Evolutionary conservation across 2,888 invertebrate genomes (phyloP), one percentile per base, ranked within the genome.

Genomic region (Calliphora vomitoria): DNA sequence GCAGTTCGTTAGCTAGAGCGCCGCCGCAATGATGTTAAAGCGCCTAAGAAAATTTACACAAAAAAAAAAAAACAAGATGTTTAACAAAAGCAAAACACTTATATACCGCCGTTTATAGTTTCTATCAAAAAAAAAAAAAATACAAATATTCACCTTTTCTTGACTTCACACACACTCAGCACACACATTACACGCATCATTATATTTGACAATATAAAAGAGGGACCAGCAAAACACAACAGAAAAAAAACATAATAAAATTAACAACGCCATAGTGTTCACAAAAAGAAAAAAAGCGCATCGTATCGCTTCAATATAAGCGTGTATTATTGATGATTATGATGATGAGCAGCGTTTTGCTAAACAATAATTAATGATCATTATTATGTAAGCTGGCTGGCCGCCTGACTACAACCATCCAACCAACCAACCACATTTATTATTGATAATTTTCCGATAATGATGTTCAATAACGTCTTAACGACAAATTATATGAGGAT

Each of bases 161-260:
- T 76, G 31, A 66, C 66, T 71, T 60, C 47, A 68, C 41, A 41
- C 41, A 58, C 55, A 60, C 50, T 13, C 50, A 55, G 25, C 25
- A 25, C 15, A n/a, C 20, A 90, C 89, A 92, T 92, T 92, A 92
- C 91, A 92, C 91, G 92, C 91, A 91, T 92, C 91, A 92, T 92
- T 92, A 92, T 58, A 79, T 85, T 78, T 79, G 90, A 74, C 83
- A 88, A 89, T 89, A 89, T 84, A 84, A 86, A 88, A 44, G 82
- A 81, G 85, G 82, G 78, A 72, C 50, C 75, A 25, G 25, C 25
- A 25, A 66, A 50, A 50, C 4, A 50, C 6, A 85, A 79, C 62
- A 55, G 44, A 74, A 78, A 18, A 58, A 58, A 20, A 64, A 62
- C 15, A 47, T 72, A 62, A 88, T 88, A 86, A 87, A 90, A 90